phyloP scores from a whole-genome alignment of 2,888 invertebrate genomes.

The Drosophila flavopinicola region DNA sequence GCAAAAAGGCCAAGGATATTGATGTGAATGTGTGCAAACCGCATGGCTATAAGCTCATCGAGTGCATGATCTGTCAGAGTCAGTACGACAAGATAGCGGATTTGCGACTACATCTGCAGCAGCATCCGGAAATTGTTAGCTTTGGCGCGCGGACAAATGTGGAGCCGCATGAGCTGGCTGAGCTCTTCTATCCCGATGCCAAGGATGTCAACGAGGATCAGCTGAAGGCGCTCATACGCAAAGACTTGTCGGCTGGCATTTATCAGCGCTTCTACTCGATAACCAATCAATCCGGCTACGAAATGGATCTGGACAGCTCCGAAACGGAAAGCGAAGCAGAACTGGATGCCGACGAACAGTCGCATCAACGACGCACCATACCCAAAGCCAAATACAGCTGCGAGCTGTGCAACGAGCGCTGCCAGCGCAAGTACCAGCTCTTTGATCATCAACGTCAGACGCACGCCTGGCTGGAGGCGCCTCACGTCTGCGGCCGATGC shows the following conservation, averaged over 20 bases:
- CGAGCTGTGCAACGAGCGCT: conserved; percentile 75
- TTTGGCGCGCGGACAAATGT: conserved; percentile 53
- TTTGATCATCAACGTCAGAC: conserved; percentile 78
- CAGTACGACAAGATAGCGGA: conserved; percentile 81
- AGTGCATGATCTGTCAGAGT: conserved; percentile 84
- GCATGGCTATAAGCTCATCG: conserved; percentile 81
- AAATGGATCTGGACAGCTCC: conserved; percentile 80
- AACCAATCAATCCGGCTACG: conserved; percentile 82
- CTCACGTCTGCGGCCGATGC: conserved; percentile 86
- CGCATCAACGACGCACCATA: conserved; percentile 14
- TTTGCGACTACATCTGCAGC: conserved; percentile 78
- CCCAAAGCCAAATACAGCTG: conserved; percentile 70
- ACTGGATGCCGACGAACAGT: conserved; percentile 43
- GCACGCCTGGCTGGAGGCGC: conserved; percentile 85
- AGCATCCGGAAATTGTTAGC: conserved; percentile 70
- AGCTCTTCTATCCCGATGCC: conserved; percentile 77
- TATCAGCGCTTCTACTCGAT: conserved; percentile 83
- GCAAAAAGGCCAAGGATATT: conserved; percentile 64
- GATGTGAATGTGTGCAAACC: conserved; percentile 80
- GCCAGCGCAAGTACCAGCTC: conserved; percentile 81
- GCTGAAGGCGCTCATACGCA: conserved; percentile 60
- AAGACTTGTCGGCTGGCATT: conserved; percentile 65
- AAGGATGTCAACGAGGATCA: conserved; percentile 57
- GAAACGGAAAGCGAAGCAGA: conserved; percentile 69
- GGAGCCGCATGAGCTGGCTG: conserved; percentile 57